A percentile compares a stretch with the other conserved stretches of the same genome.
phyloP scores from a whole-genome alignment of 2,113 vertebrate genomes.

The Cynoglossus semilaevis region DNA sequence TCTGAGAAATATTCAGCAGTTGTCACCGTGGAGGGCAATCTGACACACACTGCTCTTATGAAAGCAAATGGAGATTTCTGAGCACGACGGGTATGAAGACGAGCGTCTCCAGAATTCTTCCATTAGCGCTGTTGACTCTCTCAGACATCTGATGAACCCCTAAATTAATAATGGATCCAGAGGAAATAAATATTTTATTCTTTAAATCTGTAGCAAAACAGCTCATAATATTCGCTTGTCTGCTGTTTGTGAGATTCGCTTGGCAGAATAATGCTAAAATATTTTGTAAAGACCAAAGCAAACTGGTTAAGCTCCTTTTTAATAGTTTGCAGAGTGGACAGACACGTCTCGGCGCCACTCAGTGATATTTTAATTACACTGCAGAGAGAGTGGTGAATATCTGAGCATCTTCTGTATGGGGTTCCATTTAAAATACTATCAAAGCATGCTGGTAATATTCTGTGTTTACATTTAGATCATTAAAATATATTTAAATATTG shows the following conservation, averaged over 20 bases:
- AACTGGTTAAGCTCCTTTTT: not conserved
- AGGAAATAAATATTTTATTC: slow-evolving; percentile 56
- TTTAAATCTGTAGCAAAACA: slow-evolving; percentile 59
- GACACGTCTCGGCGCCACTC: not conserved
- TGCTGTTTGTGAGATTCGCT: slow-evolving; percentile 17
- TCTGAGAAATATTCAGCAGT: not conserved
- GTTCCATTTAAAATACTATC: not conserved
- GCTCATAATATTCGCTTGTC: slow-evolving; percentile 43
- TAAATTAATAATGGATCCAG: slow-evolving; percentile 53
- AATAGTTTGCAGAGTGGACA: not conserved
- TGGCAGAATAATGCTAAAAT: slow-evolving; percentile 20
- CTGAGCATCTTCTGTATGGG: not conserved
- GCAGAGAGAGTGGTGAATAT: not conserved
- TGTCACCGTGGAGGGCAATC: slow-evolving; percentile 6
- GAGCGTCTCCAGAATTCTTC: slow-evolving; percentile 14
- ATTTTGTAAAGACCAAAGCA: not conserved
- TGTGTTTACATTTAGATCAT: no score
- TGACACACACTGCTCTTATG: slow-evolving; percentile 4
- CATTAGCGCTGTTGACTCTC: slow-evolving; percentile 34
- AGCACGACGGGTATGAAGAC: slow-evolving; percentile 23
- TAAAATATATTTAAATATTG: no score
- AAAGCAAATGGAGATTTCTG: slow-evolving; percentile 12
- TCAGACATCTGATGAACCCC: slow-evolving; percentile 34
- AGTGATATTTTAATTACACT: not conserved
- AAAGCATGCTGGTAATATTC: no score